Conservation (phyloP, 2,113 vertebrate species). For the Cettia cetti region DNA sequence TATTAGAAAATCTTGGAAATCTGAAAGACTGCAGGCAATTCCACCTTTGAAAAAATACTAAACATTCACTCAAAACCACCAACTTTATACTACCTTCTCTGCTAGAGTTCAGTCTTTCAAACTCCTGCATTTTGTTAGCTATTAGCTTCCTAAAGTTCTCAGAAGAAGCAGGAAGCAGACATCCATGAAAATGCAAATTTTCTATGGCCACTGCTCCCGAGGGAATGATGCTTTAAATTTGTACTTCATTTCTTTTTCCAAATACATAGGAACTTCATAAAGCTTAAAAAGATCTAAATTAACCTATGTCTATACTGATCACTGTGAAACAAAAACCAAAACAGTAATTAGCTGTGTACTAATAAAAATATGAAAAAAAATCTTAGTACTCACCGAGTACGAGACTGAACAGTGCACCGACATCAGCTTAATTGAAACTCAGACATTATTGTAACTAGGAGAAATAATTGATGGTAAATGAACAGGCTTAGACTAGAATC, state of each 20-base stretch:
- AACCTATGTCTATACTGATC: neutral
- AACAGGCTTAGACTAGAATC: neutral
- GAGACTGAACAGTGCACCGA: neutral
- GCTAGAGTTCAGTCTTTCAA: neutral
- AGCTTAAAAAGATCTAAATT: neutral
- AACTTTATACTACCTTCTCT: neutral
- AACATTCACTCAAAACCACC: neutral
- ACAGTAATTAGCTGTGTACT: neutral
- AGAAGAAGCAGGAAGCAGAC: neutral
- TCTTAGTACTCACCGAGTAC: accelerated
- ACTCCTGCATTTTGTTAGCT: neutral
- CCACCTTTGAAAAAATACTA: neutral
- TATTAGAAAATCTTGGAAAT: neutral
- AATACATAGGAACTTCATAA: neutral
- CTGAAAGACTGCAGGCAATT: neutral
- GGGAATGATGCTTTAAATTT: neutral
- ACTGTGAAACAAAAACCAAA: neutral
- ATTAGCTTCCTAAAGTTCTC: neutral
- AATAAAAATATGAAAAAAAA: neutral
- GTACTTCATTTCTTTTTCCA: neutral
- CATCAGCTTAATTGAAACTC: neutral
- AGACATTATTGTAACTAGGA: neutral
- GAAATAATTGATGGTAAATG: neutral
- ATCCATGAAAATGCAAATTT: neutral
- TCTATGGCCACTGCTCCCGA: neutral